Evolutionary conservation across 2,797 vertebrate genomes (phyloP).

Genomic region (Bucorvus abyssinicus): DNA sequence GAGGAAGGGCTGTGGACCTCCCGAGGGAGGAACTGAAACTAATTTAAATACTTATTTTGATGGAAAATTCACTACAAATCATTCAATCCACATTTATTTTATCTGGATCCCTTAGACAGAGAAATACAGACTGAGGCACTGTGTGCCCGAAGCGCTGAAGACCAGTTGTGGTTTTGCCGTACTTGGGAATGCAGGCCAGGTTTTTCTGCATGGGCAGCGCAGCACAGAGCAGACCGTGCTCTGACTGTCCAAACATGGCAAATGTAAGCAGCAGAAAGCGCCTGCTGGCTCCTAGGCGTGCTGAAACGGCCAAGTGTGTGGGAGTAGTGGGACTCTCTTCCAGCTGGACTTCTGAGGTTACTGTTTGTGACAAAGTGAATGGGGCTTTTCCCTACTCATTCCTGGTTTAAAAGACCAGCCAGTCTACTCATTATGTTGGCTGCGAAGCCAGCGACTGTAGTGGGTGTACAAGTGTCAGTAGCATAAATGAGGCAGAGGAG

Average conservation of each 20-base stretch:
- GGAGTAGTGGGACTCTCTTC: background rate
- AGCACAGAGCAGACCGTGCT: background rate
- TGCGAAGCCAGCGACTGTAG: background rate
- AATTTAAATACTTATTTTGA: background rate
- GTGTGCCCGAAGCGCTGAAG: background rate
- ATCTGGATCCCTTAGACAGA: background rate
- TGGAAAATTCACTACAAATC: background rate
- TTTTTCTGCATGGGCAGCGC: accelerated
- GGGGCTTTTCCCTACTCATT: background rate
- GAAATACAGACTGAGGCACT: background rate
- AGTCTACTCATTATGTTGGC: accelerated
- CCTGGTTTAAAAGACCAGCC: background rate
- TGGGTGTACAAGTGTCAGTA: background rate
- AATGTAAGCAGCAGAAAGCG: background rate
- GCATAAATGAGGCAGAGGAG: background rate
- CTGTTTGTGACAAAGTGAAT: background rate
- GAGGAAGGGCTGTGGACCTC: background rate
- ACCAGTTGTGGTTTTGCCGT: accelerated
- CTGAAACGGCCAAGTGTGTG: background rate
- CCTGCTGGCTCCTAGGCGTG: background rate
- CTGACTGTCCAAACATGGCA: background rate
- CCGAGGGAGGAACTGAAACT: background rate
- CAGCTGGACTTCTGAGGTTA: background rate
- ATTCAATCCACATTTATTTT: background rate
- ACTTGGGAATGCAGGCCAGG: background rate